These are phyloP conservation scores for Burhinus bistriatus DNA, from an alignment of 2,113 vertebrate species.

Conservation along the genomic window DNA sequence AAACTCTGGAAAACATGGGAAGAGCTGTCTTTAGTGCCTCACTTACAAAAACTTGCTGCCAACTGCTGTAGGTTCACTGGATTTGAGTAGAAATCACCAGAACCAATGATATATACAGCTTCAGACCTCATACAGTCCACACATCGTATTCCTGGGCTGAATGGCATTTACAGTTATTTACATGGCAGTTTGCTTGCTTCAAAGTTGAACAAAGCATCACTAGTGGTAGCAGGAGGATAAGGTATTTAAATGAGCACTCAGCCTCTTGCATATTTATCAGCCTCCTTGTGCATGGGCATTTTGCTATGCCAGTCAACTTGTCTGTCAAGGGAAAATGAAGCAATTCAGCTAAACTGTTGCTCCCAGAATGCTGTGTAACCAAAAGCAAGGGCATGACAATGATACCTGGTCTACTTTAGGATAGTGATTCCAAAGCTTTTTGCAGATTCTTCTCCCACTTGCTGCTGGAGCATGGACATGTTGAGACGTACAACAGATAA, in stretches of 20 bases:
- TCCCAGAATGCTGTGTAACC: neutral
- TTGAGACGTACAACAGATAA: neutral
- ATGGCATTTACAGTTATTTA: neutral
- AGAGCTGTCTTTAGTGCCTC: neutral
- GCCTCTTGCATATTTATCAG: neutral
- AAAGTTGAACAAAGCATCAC: neutral
- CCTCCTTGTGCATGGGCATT: neutral
- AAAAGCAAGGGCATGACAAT: neutral
- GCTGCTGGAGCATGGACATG: neutral
- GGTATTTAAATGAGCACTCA: neutral
- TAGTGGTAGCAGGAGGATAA: neutral
- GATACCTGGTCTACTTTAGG: neutral
- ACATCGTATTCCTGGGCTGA: neutral
- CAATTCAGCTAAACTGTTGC: neutral
- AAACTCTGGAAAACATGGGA: neutral
- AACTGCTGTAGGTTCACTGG: neutral
- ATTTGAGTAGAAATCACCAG: neutral
- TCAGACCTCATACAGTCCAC: neutral
- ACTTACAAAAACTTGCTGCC: neutral
- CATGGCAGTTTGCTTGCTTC: neutral
- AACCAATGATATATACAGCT: neutral
- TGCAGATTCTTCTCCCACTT: neutral
- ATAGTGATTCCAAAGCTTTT: neutral
- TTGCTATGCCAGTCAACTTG: neutral
- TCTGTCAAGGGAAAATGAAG: neutral